Evolutionary conservation across 2,888 invertebrate genomes (phyloP), one percentile per base, ranked within the genome.

Genomic region (Sympetrum striolatum): DNA sequence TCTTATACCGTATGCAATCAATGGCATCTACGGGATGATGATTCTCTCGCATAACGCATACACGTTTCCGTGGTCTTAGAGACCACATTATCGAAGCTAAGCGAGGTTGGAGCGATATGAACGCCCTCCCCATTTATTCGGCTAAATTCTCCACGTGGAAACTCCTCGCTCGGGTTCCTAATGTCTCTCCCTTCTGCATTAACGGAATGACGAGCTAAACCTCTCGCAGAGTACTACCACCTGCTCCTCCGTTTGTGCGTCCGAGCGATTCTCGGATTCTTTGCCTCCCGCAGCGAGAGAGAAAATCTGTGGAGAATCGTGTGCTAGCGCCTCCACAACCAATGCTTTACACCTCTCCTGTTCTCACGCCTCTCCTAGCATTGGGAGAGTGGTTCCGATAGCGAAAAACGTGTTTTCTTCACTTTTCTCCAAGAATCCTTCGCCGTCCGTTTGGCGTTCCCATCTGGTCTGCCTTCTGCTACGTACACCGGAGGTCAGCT

Each of bases 391-490:
- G 5, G 22, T 8, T 64, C 4, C 5, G 64, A 60, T 18, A n/a
- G 64, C n/a, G 14, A 64, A 64, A 10, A 64, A 64, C 64, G 64
- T 64, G 64, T 64, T 64, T 64, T 25, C 64, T n/a, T n/a, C 22
- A 22, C 64, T 22, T 25, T 5, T 25, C 25, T 14, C 64, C 64
- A 3, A 64, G 64, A 22, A 64, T 64, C 64, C 64, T 64, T 64
- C 64, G 64, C 64, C 64, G 64, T 64, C 64, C n/a, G n/a, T 14
- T 60, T n/a, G 15, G 60, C 53, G 44, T 58, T 82, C 60, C 64
- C 60, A 86, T 64, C 86, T 86, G 86, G 82, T 82, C 82, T 82
- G 58, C 82, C 82, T 82, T 82, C 82, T 64, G 60, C 22, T 37
- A 58, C 60, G 60, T 31, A 10, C 25, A 4, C 10, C 73, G 73